Conservation (phyloP, 2,113 vertebrate genomes). For the Nansenia antarctica region DNA sequence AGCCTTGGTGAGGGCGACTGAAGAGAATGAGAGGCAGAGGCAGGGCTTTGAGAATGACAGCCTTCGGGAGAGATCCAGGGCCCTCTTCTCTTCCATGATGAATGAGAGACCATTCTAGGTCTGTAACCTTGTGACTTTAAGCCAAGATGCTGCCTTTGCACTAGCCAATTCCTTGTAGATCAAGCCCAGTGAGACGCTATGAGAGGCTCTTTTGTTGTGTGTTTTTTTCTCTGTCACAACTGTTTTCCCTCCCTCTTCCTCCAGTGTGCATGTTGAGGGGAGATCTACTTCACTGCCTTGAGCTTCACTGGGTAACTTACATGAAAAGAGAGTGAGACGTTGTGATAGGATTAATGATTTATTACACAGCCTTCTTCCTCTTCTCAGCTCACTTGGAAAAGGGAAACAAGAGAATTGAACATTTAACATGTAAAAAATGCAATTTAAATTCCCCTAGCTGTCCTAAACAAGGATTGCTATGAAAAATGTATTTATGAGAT, state of each 20-base stretch:
- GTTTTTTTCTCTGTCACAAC: not conserved
- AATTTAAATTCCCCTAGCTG: too few species aligned
- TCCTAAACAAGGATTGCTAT: too few species aligned
- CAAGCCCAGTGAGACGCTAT: not conserved
- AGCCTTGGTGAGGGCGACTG: not conserved
- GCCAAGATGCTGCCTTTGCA: not conserved
- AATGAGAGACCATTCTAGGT: not conserved
- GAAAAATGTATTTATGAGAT: too few species aligned
- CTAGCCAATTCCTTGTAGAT: not conserved
- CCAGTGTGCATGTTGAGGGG: not conserved
- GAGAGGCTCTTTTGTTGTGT: not conserved
- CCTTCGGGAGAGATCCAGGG: not conserved
- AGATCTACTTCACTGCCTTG: not conserved
- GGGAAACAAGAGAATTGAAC: conserved; percentile 2
- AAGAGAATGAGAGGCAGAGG: not conserved
- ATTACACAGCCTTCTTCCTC: conserved; percentile 32
- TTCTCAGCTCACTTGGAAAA: conserved; percentile 40
- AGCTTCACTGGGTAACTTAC: not conserved
- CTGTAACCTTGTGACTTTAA: not conserved
- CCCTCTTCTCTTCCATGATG: not conserved
- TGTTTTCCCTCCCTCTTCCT: conserved; percentile 1
- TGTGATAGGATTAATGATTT: conserved; percentile 54
- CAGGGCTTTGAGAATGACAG: not conserved
- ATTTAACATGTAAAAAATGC: too few species aligned
- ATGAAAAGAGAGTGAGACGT: conserved; percentile 27